These are phyloP conservation scores for Micrastur ruficollis DNA, from an alignment of 2,797 vertebrate genomes.

Conservation along the genomic window DNA sequence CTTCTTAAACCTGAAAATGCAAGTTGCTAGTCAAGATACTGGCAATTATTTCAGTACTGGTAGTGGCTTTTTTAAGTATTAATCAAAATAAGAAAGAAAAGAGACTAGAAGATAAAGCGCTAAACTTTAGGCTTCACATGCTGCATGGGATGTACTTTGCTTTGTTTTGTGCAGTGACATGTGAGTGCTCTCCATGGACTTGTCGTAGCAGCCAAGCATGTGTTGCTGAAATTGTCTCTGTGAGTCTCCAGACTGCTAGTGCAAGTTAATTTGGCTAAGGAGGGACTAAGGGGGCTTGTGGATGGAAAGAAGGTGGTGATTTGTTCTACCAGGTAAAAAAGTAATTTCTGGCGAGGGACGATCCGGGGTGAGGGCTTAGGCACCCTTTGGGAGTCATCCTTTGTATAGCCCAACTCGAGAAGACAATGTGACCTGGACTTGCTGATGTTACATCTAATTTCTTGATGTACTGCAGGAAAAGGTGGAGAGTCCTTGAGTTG, in stretches of 20 bases:
- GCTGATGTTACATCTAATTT: background rate
- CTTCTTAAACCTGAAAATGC: background rate
- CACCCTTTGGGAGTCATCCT: background rate
- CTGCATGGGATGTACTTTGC: background rate
- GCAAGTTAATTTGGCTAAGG: fast-evolving
- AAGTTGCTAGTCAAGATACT: background rate
- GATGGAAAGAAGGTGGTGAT: background rate
- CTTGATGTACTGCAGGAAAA: background rate
- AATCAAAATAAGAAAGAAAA: background rate
- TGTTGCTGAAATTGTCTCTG: background rate
- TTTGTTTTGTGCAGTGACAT: background rate
- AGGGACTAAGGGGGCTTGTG: background rate
- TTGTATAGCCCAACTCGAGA: background rate
- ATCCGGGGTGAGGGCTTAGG: background rate
- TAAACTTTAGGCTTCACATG: background rate
- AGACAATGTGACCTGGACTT: background rate
- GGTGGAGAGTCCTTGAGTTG: background rate
- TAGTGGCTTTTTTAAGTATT: background rate
- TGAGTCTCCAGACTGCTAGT: background rate
- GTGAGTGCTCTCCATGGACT: background rate
- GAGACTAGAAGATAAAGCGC: background rate
- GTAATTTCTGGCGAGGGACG: background rate
- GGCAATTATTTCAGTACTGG: background rate
- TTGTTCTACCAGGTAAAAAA: background rate
- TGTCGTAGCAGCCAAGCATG: background rate